Evolutionary conservation across 2,888 invertebrate species (phyloP).

Genomic region (Dicyrtoma fusca): DNA sequence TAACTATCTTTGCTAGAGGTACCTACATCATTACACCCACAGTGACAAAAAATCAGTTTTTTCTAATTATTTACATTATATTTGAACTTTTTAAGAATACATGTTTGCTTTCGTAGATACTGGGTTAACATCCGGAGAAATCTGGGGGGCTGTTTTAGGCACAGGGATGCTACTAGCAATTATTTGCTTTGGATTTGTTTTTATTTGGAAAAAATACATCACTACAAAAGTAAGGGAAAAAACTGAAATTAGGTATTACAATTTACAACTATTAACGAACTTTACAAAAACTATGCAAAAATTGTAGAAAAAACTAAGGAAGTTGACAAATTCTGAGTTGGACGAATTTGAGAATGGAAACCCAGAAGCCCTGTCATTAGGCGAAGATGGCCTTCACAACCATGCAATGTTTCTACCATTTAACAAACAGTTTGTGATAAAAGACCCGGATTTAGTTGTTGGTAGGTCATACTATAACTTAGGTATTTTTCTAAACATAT

Average conservation of each 20-base stretch:
- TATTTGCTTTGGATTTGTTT: background rate
- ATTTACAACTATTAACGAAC: no score
- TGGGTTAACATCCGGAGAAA: no score
- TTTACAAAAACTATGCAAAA: no score
- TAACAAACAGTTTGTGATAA: constrained; percentile 28
- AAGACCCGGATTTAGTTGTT: background rate
- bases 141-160: no score
- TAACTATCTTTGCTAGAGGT: background rate
- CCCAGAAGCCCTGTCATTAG: constrained; percentile 27
- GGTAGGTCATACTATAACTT: no score
- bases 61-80: no score
- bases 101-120: no score
- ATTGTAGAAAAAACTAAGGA: constrained; percentile 16
- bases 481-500: no score
- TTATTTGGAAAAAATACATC: background rate
- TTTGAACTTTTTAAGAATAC: no score
- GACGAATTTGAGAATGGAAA: constrained; percentile 38
- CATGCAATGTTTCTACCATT: constrained; percentile 38
- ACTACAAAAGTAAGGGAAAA: background rate
- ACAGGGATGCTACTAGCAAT: background rate
- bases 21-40: background rate
- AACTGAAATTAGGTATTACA: no score
- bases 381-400: constrained; percentile 14
- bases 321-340: constrained; percentile 33
- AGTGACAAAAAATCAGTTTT: no score